These are phyloP conservation scores for Leptodactylus fallax DNA, from an alignment of 2,797 vertebrate genomes.

Conservation along the genomic window DNA sequence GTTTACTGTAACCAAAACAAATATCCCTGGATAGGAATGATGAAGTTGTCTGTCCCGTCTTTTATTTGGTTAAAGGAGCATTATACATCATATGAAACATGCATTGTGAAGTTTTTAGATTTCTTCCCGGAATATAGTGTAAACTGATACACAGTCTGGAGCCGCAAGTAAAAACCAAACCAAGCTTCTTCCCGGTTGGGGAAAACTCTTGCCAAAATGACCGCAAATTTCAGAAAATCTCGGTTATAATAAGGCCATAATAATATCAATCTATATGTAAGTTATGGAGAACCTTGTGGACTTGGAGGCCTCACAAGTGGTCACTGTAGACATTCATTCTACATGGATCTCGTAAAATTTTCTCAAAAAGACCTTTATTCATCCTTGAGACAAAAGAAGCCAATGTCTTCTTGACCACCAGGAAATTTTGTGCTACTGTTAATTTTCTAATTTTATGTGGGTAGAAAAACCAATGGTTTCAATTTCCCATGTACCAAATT, in stretches of 20 bases:
- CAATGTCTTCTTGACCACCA: neutral
- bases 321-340: neutral
- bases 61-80: conserved; percentile 27
- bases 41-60: conserved; percentile 17
- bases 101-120: conserved; percentile 36
- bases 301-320: neutral
- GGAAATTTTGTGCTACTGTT: neutral
- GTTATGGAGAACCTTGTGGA: neutral
- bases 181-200: neutral
- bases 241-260: neutral
- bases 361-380: neutral
- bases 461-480: neutral
- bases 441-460: neutral
- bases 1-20: conserved; percentile 47
- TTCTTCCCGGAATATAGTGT: conserved; percentile 45
- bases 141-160: conserved; percentile 38
- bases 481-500: neutral
- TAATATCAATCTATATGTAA: neutral
- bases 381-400: neutral
- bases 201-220: conserved; percentile 27
- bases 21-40: neutral
- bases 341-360: neutral
- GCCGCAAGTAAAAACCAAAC: conserved; percentile 11
- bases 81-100: conserved; percentile 34
- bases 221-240: neutral